These are phyloP conservation scores for Kradibia gibbosae DNA, from an alignment of 1,140 invertebrate species.

Conservation along the genomic window DNA sequence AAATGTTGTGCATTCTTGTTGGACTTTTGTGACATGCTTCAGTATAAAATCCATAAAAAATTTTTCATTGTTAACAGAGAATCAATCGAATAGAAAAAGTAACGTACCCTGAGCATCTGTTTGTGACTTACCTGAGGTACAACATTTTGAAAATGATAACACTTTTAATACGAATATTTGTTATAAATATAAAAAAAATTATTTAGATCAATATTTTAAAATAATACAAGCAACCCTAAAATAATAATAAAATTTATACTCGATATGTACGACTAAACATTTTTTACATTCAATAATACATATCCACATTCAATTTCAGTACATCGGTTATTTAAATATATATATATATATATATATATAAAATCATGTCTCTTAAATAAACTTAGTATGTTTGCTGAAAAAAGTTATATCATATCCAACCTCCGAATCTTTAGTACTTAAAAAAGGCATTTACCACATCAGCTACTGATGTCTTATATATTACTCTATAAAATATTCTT, in stretches of 20 bases:
- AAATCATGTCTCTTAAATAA: neutral
- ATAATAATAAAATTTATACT: neutral
- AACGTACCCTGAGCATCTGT: neutral
- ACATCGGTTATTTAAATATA: neutral
- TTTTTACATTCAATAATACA: neutral
- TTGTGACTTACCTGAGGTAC: neutral
- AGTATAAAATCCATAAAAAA: neutral
- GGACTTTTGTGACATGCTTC: neutral
- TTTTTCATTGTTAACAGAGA: neutral
- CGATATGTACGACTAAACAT: neutral
- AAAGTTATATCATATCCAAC: neutral
- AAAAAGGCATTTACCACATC: conserved; percentile 15
- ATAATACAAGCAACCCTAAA: neutral
- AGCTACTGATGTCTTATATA: conserved; percentile 5
- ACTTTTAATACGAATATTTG: neutral
- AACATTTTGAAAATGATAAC: neutral
- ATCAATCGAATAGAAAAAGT: neutral
- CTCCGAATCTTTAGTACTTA: neutral
- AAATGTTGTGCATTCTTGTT: neutral
- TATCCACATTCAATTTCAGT: neutral
- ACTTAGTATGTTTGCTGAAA: conserved; percentile 8
- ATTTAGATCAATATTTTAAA: no score
- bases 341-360: neutral
- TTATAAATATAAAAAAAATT: neutral
- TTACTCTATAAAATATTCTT: conserved; percentile 17